Conservation (phyloP, 2,113 vertebrate genomes). For the Lepus americanus region DNA sequence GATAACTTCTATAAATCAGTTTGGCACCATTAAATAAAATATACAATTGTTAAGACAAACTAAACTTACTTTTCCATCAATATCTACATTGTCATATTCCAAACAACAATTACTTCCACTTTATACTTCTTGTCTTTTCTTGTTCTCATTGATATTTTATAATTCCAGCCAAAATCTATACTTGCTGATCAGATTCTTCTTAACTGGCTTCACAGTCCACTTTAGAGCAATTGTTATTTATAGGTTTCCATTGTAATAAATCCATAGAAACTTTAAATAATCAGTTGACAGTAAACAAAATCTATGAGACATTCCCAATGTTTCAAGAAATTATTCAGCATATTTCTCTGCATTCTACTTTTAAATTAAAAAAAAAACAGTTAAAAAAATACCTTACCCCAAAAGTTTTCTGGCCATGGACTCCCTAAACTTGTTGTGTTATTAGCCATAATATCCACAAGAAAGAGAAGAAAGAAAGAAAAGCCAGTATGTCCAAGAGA, state of each 20-base stretch:
- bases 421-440: constrained; percentile 85
- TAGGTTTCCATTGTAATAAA: constrained; percentile 25
- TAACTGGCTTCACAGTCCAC: background rate
- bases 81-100: background rate
- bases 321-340: background rate
- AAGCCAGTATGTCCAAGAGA: constrained; percentile 73
- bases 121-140: constrained; percentile 51
- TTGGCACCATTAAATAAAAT: constrained; percentile 45
- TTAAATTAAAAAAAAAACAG: constrained; percentile 59
- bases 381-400: constrained; percentile 88
- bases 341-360: constrained; percentile 28
- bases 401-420: constrained; percentile 89
- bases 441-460: constrained; percentile 93
- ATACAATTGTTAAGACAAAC: constrained; percentile 14
- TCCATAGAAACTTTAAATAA: background rate
- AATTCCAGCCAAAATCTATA: background rate
- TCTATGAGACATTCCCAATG: background rate
- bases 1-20: background rate
- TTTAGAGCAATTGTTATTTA: background rate
- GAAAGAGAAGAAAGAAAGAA: constrained; percentile 73
- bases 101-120: background rate
- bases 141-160: background rate
- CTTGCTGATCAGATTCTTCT: constrained; percentile 17
- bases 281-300: constrained; percentile 30
- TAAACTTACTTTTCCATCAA: constrained; percentile 50